Evolutionary conservation across 2,113 vertebrate genomes (phyloP), one percentile per base, ranked within the genome.

Genomic region (Ciconia maguari): DNA sequence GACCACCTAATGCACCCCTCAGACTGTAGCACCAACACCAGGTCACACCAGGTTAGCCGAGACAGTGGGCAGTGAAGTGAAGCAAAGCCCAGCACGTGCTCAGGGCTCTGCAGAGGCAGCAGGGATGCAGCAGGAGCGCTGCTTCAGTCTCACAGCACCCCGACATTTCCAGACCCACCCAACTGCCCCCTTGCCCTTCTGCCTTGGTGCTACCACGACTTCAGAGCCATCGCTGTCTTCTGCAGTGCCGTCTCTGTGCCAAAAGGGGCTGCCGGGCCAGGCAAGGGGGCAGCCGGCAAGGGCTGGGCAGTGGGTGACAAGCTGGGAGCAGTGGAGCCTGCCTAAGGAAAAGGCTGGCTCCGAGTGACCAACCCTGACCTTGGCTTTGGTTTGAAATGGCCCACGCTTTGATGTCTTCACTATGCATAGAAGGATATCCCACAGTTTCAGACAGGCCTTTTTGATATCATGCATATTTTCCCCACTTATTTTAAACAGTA

Each of bases 101-200:
- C 65, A 64, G 57, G 48, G 24, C 71, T 90, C 85, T 34, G 78
- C 38, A 76, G 52, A 2, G 1, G 55, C 52, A 36, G 46, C 65
- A 44, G 0, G 1, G 54, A 46, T 26, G 42, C 38, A 54, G 34
- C n/a, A 78, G 77, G 57, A 65, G 41, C 41, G 20, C n/a, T 5
- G 25, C 32, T 55, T 44, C 2, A 3, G 17, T 51, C 66, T 41
- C 71, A 48, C 34, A 30, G 71, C 38, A 82, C 8, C n/a, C 29
- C 25, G 6, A 2, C 36, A 16, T n/a, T 60, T 48, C 32, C 70
- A 85, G 20, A 13, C 20, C 29, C 61, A 42, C 12, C 30, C 25
- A 21, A 0, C 6, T 1, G 20, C 6, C 15, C 32, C 17, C 26
- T 36, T 27, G 55, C 21, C 41, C 30, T 0, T 0, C 32, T 51